Base-by-base conservation (phyloP, 2,888 invertebrate species). In the Mactromeris polynyma region DNA sequence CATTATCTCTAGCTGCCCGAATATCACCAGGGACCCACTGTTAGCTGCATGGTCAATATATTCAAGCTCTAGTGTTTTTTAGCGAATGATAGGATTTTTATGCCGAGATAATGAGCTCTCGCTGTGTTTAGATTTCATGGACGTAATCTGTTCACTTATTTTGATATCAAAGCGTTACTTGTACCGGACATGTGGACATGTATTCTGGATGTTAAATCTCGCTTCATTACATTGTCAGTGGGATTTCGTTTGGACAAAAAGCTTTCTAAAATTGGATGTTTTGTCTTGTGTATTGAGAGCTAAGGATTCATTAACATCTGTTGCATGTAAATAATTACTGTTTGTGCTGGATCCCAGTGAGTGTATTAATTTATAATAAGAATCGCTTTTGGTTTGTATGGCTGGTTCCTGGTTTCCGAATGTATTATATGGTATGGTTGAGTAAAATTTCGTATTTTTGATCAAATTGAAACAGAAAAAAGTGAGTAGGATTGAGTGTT, bases 1-100 rank as follows among this genome's bases (percentile, higher is more conserved):
- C 31, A 85, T 85, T 85, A 85, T 85, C 64, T 80, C n/a, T 36
- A 33, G 33, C 54, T 80, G 42, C 36, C 31, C n/a, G 19, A 33
- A 26, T 69, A 69, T 80, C 85, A 54, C 42, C 31, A 19, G 85
- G 85, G 80, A 73, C 73, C 36, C 36, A 73, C 73, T 73, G 73
- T 36, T n/a, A 64, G 58, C 46, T 58, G 58, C 7, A 17, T 73
- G 73, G 73, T 33, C 36, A 73, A 73, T 73, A 73, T 31, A 36
- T 33, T 19, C 33, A 7, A 33, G 36, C 33, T 73, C 36, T 7
- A 33, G 73, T 73, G 73, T 33, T 73, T 58, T 73, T 33, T 73
- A 54, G 79, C 21, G 1, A 51, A 33, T 79, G 64, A 31, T 26
- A 17, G n/a, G 83, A 19, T 33, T n/a, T 36, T 36, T 64, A 69